These are phyloP conservation scores for Clarias magur DNA, from an alignment of 2,113 vertebrate genomes.

Conservation along the genomic window DNA sequence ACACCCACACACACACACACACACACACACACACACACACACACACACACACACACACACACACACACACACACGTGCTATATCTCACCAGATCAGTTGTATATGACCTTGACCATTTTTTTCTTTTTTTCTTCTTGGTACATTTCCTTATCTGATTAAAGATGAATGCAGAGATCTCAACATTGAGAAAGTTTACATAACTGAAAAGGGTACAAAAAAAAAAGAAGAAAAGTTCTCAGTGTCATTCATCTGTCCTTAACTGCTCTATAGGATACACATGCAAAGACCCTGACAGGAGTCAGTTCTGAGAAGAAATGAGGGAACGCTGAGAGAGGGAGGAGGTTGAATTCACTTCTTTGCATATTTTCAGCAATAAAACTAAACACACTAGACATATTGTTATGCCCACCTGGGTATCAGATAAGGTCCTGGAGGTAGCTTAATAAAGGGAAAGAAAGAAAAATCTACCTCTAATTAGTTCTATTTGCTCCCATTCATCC, in stretches of 20 bases:
- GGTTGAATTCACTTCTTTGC: neutral
- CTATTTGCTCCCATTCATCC: conserved; percentile 44
- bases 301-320: conserved; percentile 21
- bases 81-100: neutral
- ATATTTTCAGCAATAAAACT: conserved; percentile 35
- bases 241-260: conserved; percentile 1
- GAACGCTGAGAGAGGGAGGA: neutral
- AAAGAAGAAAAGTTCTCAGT: neutral
- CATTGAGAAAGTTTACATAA: neutral
- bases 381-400: conserved; percentile 27
- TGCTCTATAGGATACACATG: conserved; percentile 1
- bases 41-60: conserved; percentile 22
- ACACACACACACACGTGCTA: neutral
- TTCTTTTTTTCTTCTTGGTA: too few relatives aligned
- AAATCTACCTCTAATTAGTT: conserved; percentile 30
- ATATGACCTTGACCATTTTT: neutral
- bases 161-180: neutral
- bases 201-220: neutral
- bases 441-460: conserved; percentile 42
- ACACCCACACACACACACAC: too few relatives aligned
- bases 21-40: too few relatives aligned
- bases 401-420: neutral
- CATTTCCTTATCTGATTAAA: neutral
- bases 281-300: neutral
- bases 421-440: conserved; percentile 6